Percentiles rank a stretch among this genome's conserved stretches.
Conservation (phyloP, 2,113 vertebrate genomes). For the Oceanites oceanicus region DNA sequence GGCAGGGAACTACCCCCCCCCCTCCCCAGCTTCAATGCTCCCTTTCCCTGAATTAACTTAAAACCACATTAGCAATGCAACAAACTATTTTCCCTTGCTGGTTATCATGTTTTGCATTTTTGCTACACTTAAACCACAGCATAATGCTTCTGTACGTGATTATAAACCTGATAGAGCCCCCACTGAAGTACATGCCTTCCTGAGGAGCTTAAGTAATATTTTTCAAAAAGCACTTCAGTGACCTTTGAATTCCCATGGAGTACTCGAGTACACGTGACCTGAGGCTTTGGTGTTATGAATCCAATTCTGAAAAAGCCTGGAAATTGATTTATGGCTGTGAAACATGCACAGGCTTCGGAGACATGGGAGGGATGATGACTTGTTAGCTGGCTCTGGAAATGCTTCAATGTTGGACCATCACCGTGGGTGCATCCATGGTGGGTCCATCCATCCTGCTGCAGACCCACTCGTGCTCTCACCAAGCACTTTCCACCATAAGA, state of each 20-base stretch:
- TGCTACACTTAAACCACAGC: background rate
- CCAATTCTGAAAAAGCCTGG: background rate
- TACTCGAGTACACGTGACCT: fast-evolving
- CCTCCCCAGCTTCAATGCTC: background rate
- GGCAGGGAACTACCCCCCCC: background rate
- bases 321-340: background rate
- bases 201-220: background rate
- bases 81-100: background rate
- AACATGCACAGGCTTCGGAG: background rate
- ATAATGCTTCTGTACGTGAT: background rate
- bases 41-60: background rate
- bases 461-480: fast-evolving
- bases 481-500: background rate
- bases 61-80: background rate
- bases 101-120: background rate
- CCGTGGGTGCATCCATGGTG: fast-evolving
- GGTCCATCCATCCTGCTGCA: background rate
- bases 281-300: background rate
- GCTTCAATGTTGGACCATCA: background rate
- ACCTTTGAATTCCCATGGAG: background rate
- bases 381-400: background rate
- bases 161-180: background rate
- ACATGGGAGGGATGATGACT: background rate
- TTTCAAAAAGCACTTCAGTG: background rate
- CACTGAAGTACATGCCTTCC: background rate